Base-by-base conservation (phyloP, 2,797 vertebrate species). In the Aplochiton taeniatus region DNA sequence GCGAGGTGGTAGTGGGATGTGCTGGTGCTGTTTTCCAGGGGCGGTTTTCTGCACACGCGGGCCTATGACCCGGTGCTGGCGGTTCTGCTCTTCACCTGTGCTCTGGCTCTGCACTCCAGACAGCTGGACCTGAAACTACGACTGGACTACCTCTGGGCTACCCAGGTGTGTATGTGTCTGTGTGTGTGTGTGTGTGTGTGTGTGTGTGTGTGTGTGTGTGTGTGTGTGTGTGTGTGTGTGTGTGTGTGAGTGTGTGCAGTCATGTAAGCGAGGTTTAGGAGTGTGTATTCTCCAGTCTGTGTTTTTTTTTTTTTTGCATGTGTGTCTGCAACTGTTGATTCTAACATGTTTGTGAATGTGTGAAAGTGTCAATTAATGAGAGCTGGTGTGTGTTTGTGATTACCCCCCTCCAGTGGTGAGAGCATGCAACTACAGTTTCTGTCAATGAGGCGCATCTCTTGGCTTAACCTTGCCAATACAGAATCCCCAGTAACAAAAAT, bases 71-170 rank as follows among this genome's bases (percentile, higher is more conserved):
- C 96, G 0, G 91, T 96, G 56, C 19, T 98, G 85, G 94, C 97
- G 8, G 92, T 97, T 75, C 83, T 98, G 85, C 88, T 99, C 11
- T 96, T 98, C 83, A 92, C 93, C 45, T 95, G 94, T 80, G 92
- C 96, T 61, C 87, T 98, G 86, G 94, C 93, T 66, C 92, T 98
- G 65, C 97, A 99, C 65, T 96, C 95, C 58, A 93, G 96, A 73
- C 97, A 99, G 75, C 93, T 98, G 83, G 97, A 99, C 81, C 89
- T 98, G 72, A 98, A 95, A 81, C 90, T 98, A 76, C 92, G 97
- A 67, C 92, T 99, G 60, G 97, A 99, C 92, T 97, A 96, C 87
- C 95, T 99, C 82, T 99, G 97, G 97, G 95, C 95, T 3, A 93
- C 93, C 56, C 97, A 97, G 94, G 96, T 85, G 86, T 87, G 85